Percentiles rank a stretch among this genome's conserved stretches.
phyloP scores from a whole-genome alignment of 1,140 invertebrate species.

The Leptopilina boulardi region DNA sequence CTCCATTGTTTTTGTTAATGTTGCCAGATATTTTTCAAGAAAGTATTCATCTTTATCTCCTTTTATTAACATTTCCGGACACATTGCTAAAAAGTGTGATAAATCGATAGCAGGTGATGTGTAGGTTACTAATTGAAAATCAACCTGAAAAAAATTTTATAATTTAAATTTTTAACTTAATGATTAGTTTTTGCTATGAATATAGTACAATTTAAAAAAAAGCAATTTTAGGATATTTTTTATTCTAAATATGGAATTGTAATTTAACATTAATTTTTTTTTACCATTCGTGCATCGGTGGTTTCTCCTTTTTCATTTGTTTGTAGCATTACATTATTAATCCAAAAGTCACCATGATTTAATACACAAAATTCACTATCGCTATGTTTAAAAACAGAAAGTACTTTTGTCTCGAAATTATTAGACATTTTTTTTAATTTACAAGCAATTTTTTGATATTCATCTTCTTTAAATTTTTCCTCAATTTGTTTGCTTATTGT shows the following conservation, averaged over 20 bases:
- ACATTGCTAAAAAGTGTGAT: slow-evolving; percentile 72
- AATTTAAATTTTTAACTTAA: too few relatives aligned
- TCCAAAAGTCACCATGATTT: slow-evolving; percentile 68
- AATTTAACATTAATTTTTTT: background rate
- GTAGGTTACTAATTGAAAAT: slow-evolving; percentile 72
- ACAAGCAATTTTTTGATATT: slow-evolving; percentile 40
- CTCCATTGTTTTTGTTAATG: background rate
- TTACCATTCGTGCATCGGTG: slow-evolving; percentile 51
- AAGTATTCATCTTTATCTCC: slow-evolving; percentile 51
- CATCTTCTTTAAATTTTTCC: slow-evolving; percentile 54
- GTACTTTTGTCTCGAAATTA: background rate
- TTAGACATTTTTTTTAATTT: slow-evolving; percentile 64
- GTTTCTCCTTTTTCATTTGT: slow-evolving; percentile 48
- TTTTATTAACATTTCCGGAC: slow-evolving; percentile 55
- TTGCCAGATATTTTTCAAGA: background rate
- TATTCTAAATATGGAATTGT: background rate
- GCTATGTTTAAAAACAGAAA: background rate
- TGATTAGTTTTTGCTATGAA: too few relatives aligned
- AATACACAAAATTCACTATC: slow-evolving; percentile 59
- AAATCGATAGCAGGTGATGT: slow-evolving; percentile 73
- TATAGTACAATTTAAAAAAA: too few relatives aligned
- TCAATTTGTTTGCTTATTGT: slow-evolving; percentile 59
- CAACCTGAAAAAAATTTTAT: slow-evolving; percentile 34
- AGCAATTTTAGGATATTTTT: too few relatives aligned
- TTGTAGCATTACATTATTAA: slow-evolving; percentile 64